Percentiles rank a stretch among this genome's conserved stretches.
Evolutionary conservation across 2,888 invertebrate genomes (phyloP).

Genomic region (Eilema griseolum): DNA sequence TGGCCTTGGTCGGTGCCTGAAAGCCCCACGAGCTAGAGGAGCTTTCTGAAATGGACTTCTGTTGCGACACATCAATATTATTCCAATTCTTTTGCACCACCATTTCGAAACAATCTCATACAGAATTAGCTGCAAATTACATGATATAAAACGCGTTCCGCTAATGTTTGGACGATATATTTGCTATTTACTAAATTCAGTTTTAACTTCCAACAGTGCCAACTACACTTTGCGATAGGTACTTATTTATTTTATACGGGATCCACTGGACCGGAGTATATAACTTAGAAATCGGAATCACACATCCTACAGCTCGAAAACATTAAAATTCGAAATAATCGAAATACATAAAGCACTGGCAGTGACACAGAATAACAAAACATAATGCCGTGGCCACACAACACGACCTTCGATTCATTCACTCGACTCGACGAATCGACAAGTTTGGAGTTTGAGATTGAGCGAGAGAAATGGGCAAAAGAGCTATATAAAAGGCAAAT

Average conservation of each 20-base stretch:
- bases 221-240: neutral
- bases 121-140: slow-evolving; percentile 37
- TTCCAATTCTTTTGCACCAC: slow-evolving; percentile 82
- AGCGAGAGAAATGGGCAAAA: no score
- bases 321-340: neutral
- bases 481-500: no score
- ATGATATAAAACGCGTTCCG: slow-evolving; percentile 38
- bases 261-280: neutral
- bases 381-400: no score
- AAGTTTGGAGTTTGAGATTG: no score
- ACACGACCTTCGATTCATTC: no score
- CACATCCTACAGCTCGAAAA: neutral
- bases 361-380: no score
- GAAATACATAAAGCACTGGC: neutral
- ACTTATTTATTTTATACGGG: neutral
- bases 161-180: slow-evolving; percentile 33
- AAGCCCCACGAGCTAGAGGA: slow-evolving; percentile 74
- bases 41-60: slow-evolving; percentile 65
- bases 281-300: neutral
- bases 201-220: neutral
- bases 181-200: neutral
- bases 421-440: no score
- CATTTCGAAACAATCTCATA: slow-evolving; percentile 69
- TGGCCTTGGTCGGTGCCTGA: slow-evolving; percentile 70
- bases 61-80: slow-evolving; percentile 69